Base-by-base conservation (phyloP, 2,888 invertebrate genomes). In the Agrenia bidenticulata region DNA sequence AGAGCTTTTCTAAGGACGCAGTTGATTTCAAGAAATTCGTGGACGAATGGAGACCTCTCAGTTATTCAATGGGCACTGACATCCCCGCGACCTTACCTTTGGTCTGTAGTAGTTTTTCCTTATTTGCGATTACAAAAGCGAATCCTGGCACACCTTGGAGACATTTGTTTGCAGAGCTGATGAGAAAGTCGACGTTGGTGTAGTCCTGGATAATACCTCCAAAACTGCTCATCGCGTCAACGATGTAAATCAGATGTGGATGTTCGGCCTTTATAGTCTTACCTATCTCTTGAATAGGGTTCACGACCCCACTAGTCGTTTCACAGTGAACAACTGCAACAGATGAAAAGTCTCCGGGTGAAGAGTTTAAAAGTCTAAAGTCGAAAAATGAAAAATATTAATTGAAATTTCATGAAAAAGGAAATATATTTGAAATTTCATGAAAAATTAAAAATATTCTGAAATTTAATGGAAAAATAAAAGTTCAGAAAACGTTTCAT, bases 211-310 rank as follows among this genome's bases (percentile, higher is more conserved):
- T 80, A 2, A 82, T 77, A 15, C 80, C 82, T 21, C 82, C 82
- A 78, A 83, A 82, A 69, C 80, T 81, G 69, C 82, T 82, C 81
- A 83, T 82, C 24, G 81, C 81, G 78, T 83, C 83, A 51, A 83
- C 81, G 70, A 82, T 78, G 74, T 77, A 81, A 13, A 65, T 61
- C 56, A 76, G 60, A 77, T 78, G 70, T 53, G 80, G 79, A 45
- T 74, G 72, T 37, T 73, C 17, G 5, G 5, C 15, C 45, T 45
- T 45, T 27, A 57, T 21, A 11, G 19, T 56, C 19, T 76, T 63
- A 2, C 81, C 82, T 11, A 83, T 77, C 53, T 78, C 77, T 50
- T 76, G 76, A 4, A 82, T 79, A 2, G 80, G 80, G 72, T 82
- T 83, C 42, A 82, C 70, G 11, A 81, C 78, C 2, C 82, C 83